Evolutionary conservation across 2,888 invertebrate species (phyloP), one percentile per base, ranked within the genome.

Genomic region (Watsonalla binaria): DNA sequence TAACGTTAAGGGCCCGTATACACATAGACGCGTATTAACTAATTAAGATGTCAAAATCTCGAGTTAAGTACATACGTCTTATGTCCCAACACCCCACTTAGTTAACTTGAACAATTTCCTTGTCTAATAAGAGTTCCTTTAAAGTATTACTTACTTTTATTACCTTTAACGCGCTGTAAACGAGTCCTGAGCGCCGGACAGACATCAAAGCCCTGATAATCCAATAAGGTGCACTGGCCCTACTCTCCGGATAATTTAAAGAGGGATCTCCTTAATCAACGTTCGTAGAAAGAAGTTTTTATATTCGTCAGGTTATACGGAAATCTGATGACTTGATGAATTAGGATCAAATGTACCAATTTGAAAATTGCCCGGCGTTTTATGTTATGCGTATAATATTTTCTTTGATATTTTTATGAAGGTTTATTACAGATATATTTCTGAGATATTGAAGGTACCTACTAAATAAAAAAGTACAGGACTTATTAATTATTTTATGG

Each of bases 171-270:
- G 76, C 77, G 76, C 66, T 74, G 76, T 78, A 75, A 83, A 78
- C 80, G 75, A 74, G 72, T 74, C 68, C 71, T 72, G 66, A 73
- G 70, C 78, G 65, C 63, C 67, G 70, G 65, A 67, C 75, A 68
- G 81, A 87, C 87, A 83, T 89, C 89, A 89, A 89, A 89, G 87
- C 68, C 57, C 53, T 58, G 74, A 77, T 87, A 87, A 87, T 89
- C 86, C 85, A 89, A 89, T 89, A 88, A 89, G 79, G 80, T 82
- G 76, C 83, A 78, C 79, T 74, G 75, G 72, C 74, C 73, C 74
- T 78, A 72, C 66, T 74, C 73, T 62, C 63, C 73, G 77, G 79
- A 83, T 85, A 83, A 86, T 84, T 86, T 80, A 70, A 68, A 72
- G 68, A 71, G 75, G 76, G 73, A 62, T 69, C 74, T 70, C 73